Base-by-base conservation (phyloP, 2,888 invertebrate genomes). In the Cryptus viduatorius region DNA sequence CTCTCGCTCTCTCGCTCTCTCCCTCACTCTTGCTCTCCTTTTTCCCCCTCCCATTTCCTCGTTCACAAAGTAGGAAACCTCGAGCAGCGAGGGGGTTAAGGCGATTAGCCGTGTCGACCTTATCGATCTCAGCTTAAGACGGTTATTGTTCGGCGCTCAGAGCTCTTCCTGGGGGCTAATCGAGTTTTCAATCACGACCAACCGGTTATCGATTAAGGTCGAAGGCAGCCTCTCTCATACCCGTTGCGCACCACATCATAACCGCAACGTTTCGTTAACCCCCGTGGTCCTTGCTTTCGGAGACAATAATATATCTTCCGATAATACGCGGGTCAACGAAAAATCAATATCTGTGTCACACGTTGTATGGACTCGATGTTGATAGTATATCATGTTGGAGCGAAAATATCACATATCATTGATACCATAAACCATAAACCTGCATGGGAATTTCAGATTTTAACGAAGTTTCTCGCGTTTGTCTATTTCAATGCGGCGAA, bases 91-190 rank as follows among this genome's bases (percentile, higher is more conserved):
- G 77, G 79, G 69, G 82, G 76, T 89, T 90, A 89, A 91, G 87
- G 86, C 87, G 90, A 91, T 90, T 91, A 90, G 87, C 88, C 85
- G 86, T 88, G 89, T 89, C 89, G 88, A 88, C 84, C 84, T 87
- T 88, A 90, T 91, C 89, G 89, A 90, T 89, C 88, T 85, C 78
- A 76, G 87, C 85, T 91, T 88, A 89, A 90, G 87, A 89, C 87
- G 88, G 87, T 91, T 90, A 90, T 91, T 90, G 90, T 91, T 89
- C 88, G 85, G 71, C 77, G 85, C 84, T 82, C 81, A 79, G 86
- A 80, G 71, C 75, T 67, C 61, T 59, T 87, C 84, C 82, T 72
- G 72, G 72, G 78, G 75, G 86, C 87, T 89, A 89, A 91, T 90
- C 86, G 89, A 89, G 84, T 89, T 89, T 88, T 87, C 89, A 89